phyloP scores from a whole-genome alignment of 2,888 invertebrate species.

The Oscheius sp. region DNA sequence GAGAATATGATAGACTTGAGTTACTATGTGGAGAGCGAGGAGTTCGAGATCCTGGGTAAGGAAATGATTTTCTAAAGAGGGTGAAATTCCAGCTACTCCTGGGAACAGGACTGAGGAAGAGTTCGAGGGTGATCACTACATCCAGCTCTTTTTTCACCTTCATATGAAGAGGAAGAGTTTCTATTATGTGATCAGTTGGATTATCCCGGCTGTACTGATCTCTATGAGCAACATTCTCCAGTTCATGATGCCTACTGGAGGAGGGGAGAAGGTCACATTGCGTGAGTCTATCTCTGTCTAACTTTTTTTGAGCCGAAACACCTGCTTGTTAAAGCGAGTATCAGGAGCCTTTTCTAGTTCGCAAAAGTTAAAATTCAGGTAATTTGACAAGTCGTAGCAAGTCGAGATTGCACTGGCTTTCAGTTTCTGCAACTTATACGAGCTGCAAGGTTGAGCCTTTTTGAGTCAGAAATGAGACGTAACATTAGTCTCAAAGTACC shows the following conservation, averaged over 20 bases:
- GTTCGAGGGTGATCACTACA: conserved; percentile 54
- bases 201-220: conserved; percentile 88
- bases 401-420: too few species aligned
- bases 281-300: conserved; percentile 78
- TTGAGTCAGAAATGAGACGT: too few species aligned
- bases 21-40: conserved; percentile 31
- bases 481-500: too few species aligned
- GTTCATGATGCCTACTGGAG: conserved; percentile 97
- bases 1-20: conserved; percentile 20
- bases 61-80: neutral
- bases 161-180: conserved; percentile 80
- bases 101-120: conserved; percentile 31
- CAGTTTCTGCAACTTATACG: too few species aligned
- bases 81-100: conserved; percentile 9
- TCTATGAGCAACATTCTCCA: conserved; percentile 98
- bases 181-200: conserved; percentile 90
- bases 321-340: too few species aligned
- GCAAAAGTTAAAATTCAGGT: too few species aligned
- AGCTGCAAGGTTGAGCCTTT: too few species aligned
- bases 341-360: too few species aligned
- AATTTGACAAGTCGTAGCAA: too few species aligned
- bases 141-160: conserved; percentile 61
- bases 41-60: conserved; percentile 29
- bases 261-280: conserved; percentile 97
- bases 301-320: too few species aligned